Percentiles rank a stretch among this genome's conserved stretches.
These are phyloP conservation scores for Carduelis carduelis DNA, from an alignment of 2,797 vertebrate genomes.

Conservation along the genomic window DNA sequence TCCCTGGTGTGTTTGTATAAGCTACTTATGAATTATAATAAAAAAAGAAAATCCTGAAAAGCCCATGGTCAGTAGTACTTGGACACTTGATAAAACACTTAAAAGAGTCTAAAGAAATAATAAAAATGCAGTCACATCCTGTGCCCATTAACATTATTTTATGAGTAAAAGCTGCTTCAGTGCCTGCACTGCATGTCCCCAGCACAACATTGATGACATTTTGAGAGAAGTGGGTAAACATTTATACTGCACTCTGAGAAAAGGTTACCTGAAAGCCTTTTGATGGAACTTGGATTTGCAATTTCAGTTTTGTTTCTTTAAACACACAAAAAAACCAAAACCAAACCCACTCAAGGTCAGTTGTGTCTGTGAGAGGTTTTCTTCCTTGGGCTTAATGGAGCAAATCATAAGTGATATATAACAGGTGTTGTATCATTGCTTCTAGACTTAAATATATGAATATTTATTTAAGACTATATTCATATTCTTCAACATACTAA, in stretches of 20 bases:
- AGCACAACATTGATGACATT: background rate
- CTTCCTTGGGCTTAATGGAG: background rate
- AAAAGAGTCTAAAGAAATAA: background rate
- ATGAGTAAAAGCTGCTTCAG: background rate
- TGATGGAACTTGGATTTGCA: background rate
- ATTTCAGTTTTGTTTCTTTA: background rate
- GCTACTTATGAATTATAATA: conserved; percentile 15
- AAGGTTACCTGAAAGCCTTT: conserved; percentile 29
- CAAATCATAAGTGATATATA: background rate
- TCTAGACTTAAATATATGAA: background rate
- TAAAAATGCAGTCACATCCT: background rate
- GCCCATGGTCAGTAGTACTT: conserved; percentile 14
- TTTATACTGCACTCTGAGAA: conserved; percentile 13
- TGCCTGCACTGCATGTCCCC: background rate
- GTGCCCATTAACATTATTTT: background rate
- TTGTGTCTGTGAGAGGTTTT: background rate
- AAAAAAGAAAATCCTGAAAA: background rate
- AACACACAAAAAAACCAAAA: background rate
- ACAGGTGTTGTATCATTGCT: background rate
- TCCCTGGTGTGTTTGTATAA: conserved; percentile 18
- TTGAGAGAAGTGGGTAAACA: conserved; percentile 5
- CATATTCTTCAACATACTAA: background rate
- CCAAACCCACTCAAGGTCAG: background rate
- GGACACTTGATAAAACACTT: background rate
- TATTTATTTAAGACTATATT: background rate